A percentile compares a stretch with the other conserved stretches of the same genome.
Conservation (phyloP, 2,797 vertebrate species). For the Psittacula derbiana region DNA sequence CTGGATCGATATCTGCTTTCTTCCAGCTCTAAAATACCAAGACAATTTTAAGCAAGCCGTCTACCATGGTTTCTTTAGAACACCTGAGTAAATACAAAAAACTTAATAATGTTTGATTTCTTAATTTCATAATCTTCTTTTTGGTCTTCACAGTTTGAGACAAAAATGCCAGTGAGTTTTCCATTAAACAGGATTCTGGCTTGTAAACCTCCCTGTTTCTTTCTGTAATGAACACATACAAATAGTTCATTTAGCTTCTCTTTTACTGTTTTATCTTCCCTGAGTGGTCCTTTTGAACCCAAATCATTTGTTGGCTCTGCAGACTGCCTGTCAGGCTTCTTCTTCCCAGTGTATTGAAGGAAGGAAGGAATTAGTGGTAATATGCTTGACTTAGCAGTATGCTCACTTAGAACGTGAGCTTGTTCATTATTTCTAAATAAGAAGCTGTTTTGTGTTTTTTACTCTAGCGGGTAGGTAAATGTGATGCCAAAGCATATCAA, state of each 20-base stretch:
- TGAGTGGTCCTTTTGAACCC: neutral
- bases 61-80: neutral
- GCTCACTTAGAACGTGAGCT: neutral
- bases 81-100: neutral
- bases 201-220: neutral
- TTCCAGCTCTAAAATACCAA: neutral
- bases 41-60: neutral
- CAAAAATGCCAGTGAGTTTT: neutral
- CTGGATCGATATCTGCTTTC: neutral
- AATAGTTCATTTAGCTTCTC: neutral
- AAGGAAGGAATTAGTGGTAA: neutral
- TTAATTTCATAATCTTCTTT: neutral
- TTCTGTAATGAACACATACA: neutral
- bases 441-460: neutral
- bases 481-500: conserved; percentile 22
- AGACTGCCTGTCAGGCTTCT: neutral
- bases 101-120: neutral
- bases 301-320: neutral
- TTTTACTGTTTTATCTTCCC: neutral
- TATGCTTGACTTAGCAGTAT: neutral
- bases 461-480: conserved; percentile 57
- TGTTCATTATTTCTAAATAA: neutral
- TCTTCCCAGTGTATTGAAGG: neutral
- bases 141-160: neutral
- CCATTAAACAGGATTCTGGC: neutral